A percentile compares a stretch with the other conserved stretches of the same genome.
Conservation (phyloP, 2,797 vertebrate species). For the Peromyscus attwateri region DNA sequence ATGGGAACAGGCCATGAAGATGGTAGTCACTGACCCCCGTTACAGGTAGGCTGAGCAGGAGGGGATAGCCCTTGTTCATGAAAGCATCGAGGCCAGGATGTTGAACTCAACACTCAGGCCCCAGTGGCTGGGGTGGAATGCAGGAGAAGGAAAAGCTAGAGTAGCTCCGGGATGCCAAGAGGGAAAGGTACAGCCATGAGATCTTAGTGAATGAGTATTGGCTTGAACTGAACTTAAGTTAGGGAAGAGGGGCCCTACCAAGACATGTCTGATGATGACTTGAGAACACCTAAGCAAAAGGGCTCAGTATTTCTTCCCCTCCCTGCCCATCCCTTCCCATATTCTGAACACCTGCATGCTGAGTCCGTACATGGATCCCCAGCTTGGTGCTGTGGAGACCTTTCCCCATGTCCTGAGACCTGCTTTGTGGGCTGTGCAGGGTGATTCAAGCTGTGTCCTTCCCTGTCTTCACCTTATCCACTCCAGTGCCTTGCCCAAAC, state of each 20-base stretch:
- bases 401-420: background rate
- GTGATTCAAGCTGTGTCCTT: background rate
- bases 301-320: background rate
- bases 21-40: constrained; percentile 86
- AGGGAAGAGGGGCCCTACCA: background rate
- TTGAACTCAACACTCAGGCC: background rate
- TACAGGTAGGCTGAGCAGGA: constrained; percentile 85
- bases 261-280: background rate
- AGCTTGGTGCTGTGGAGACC: background rate
- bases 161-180: constrained; percentile 2
- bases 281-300: constrained; percentile 4
- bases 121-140: background rate
- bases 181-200: background rate
- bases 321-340: background rate
- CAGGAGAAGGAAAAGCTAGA: constrained; percentile 41
- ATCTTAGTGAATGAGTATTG: constrained; percentile 64
- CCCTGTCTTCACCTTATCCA: background rate
- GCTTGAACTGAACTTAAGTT: constrained; percentile 60
- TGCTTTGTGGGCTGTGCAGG: background rate
- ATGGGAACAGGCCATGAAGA: constrained; percentile 89
- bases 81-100: constrained; percentile 3
- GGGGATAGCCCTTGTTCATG: constrained; percentile 15
- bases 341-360: background rate
- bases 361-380: background rate
- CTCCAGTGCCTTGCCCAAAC: constrained; percentile 86